These are phyloP conservation scores for Xylota segnis DNA, from an alignment of 2,888 invertebrate genomes.

Conservation along the genomic window DNA sequence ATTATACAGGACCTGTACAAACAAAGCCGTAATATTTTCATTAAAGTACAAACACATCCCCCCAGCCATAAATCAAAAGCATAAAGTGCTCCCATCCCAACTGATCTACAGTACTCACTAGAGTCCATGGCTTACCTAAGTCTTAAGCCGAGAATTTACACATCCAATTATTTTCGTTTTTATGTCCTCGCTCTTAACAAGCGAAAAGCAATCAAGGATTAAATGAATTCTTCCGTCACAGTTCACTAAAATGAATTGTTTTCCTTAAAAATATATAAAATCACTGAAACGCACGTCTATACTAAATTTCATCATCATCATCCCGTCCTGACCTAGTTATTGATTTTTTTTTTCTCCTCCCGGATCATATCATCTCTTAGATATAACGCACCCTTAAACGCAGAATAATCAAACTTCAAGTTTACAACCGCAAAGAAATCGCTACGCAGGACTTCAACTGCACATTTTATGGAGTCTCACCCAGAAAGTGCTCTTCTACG, in stretches of 20 bases:
- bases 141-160: background rate
- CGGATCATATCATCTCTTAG: background rate
- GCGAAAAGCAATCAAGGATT: slow-evolving; percentile 28
- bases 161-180: slow-evolving; percentile 1
- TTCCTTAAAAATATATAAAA: slow-evolving; percentile 9
- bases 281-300: slow-evolving; percentile 8
- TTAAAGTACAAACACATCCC: too few relatives aligned
- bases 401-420: slow-evolving; percentile 68
- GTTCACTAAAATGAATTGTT: slow-evolving; percentile 8
- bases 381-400: background rate
- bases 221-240: slow-evolving; percentile 35
- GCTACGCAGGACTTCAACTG: slow-evolving; percentile 54
- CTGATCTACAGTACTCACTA: too few relatives aligned
- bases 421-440: slow-evolving; percentile 68
- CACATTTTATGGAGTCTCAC: slow-evolving; percentile 62
- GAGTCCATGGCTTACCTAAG: background rate
- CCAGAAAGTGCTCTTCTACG: slow-evolving; percentile 47
- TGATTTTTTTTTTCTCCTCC: slow-evolving; percentile 49
- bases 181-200: slow-evolving; percentile 4
- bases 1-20: too few relatives aligned
- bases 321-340: slow-evolving; percentile 70
- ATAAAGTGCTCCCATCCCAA: too few relatives aligned
- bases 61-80: too few relatives aligned
- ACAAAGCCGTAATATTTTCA: too few relatives aligned
- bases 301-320: slow-evolving; percentile 23